Conservation (phyloP, 2,888 invertebrate species). For the Leuctra nigra region DNA sequence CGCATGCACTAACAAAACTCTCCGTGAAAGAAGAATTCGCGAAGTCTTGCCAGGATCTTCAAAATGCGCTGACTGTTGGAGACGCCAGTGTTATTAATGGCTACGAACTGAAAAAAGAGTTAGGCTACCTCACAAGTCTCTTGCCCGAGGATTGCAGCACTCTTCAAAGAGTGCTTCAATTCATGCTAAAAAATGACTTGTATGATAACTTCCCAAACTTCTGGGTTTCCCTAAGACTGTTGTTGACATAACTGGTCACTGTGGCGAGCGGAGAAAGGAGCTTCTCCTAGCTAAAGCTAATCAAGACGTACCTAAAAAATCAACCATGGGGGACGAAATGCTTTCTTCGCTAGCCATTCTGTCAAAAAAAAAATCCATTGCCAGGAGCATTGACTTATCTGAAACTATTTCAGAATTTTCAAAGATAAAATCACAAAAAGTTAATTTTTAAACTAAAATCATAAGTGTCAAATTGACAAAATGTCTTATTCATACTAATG, state of each 20-base stretch:
- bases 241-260: conserved; percentile 23
- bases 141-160: too few relatives aligned
- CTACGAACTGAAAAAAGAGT: background rate
- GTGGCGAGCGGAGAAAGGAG: conserved; percentile 27
- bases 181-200: background rate
- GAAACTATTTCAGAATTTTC: background rate
- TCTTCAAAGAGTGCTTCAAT: background rate
- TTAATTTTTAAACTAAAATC: too few relatives aligned
- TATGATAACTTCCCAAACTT: conserved; percentile 23
- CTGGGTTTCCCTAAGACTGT: conserved; percentile 27
- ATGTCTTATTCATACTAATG: too few relatives aligned
- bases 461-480: too few relatives aligned
- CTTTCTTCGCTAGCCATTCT: conserved; percentile 30
- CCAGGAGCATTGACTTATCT: background rate
- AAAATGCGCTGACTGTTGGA: background rate
- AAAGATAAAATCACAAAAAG: background rate
- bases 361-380: conserved; percentile 28
- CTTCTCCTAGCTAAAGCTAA: conserved; percentile 30
- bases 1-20: background rate
- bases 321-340: conserved; percentile 29
- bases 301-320: conserved; percentile 30
- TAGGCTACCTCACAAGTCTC: background rate
- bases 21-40: background rate
- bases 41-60: background rate
- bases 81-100: conserved; percentile 2